Base-by-base conservation (phyloP, 2,888 invertebrate species). In the Leucophora obtusa region DNA sequence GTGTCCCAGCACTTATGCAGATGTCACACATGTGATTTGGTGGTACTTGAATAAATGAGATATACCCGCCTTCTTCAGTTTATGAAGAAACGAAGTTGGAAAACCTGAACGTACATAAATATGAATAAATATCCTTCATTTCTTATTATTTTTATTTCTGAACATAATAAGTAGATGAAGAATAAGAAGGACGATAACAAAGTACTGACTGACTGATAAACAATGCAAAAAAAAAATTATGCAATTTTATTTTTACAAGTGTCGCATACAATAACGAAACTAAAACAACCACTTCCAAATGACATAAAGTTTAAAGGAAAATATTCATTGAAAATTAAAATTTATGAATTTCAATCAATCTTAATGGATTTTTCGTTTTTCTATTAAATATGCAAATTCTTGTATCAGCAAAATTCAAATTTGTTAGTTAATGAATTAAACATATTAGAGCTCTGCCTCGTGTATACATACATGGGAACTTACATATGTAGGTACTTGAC, bases 41-140 rank as follows among this genome's bases (percentile, higher is more conserved):
- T 83, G 78, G 81, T 83, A 84, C 84, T 83, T 84, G 84, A 84
- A 84, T 83, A 83, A 83, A 84, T 83, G 82, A 83, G 83, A 79
- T 73, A 79, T 80, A 73, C 72, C 77, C 72, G 60, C 79, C 79
- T 73, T 53, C 70, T 71, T 51, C 11, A 35, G 10, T 35, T 35
- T 35, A 35, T 35, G 1, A 6, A 24, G 15, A 28, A 35, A 1
- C 2, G 28, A 35, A 54, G 54, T 15, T 28, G 0, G 21, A 69
- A 62, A 35, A 68, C 2, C 35, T 50, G n/a, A 38, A 53, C 18
- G 24, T 9, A 43, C 21, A 58, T 7, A 51, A 17, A 15, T 11
- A 51, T 70, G 63, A 56, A 70, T 76, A 76, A 43, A 58, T 70
- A 76, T 58, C 43, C 58, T 70, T 70, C 70, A 70, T 59, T 70